Evolutionary conservation across 2,113 vertebrate genomes (phyloP), one percentile per base, ranked within the genome.

Genomic region (Epinephelus moara): DNA sequence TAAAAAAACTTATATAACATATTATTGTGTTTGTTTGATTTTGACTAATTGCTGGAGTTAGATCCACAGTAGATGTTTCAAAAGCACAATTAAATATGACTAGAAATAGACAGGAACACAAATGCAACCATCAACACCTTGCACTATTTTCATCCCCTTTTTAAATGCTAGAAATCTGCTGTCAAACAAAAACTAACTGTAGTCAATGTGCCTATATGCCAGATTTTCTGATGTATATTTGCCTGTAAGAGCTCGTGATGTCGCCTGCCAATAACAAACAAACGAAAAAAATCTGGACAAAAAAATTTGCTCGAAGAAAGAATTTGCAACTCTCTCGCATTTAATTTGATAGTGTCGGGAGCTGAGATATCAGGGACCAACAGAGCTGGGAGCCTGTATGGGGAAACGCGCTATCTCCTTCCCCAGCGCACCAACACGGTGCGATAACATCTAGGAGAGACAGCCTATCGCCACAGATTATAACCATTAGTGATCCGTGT

Each of bases 401-500:
- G 69, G 71, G 74, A 86, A 63, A 63, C 0, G 75, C 63, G 77
- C 88, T 93, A 94, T 94, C 94, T 93, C 78, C 63, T 40, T 82
- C 81, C 76, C 68, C 90, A 89, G 93, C 33, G 86, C 80, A 25
- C 85, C 83, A 86, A 75, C 86, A 78, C 64, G 78, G 30, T 8
- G 86, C 53, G 92, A 93, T 94, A 91, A 62, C 71, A 94, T 94
- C 94, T 83, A 8, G 21, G 53, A 78, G 87, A 78, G 80, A 64
- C 80, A 60, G 83, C 79, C 87, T 82, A 93, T 92, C 77, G 66
- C 71, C 73, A 70, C 56, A 86, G 87, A 92, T 93, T 91, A 93
- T 74, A 86, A 87, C 89, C 90, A 93, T 93, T 93, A 94, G 87
- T 78, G 92, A 90, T 85, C 75, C 87, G 88, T 87, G 92, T 89